Evolutionary conservation across 2,888 invertebrate genomes (phyloP).

Genomic region (Aromia moschata): DNA sequence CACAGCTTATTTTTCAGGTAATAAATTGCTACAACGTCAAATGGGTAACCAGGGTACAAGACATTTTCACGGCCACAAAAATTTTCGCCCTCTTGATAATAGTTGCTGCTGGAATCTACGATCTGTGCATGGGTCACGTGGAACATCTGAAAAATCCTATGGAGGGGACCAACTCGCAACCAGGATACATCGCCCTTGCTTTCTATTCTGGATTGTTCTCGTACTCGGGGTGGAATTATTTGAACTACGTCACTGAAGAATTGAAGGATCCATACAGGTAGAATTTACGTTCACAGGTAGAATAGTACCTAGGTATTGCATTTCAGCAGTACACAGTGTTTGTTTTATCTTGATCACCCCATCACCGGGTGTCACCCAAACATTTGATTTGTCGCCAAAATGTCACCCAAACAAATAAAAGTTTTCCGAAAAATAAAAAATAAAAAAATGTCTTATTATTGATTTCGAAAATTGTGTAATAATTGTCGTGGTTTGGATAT

Average conservation of each 20-base stretch:
- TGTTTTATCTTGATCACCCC: too few species aligned
- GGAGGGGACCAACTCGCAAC: slow-evolving; percentile 77
- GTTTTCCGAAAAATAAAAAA: too few species aligned
- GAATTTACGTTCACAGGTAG: too few species aligned
- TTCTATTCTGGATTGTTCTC: slow-evolving; percentile 94
- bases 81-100: slow-evolving; percentile 84
- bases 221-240: slow-evolving; percentile 92
- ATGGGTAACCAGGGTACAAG: slow-evolving; percentile 94
- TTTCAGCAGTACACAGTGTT: too few species aligned
- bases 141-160: slow-evolving; percentile 82
- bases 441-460: too few species aligned
- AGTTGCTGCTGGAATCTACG: slow-evolving; percentile 81
- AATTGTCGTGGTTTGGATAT: too few species aligned
- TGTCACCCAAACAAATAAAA: too few species aligned
- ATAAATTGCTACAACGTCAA: slow-evolving; percentile 97
- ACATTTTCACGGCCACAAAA: slow-evolving; percentile 93
- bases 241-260: slow-evolving; percentile 95
- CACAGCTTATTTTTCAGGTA: slow-evolving; percentile 58
- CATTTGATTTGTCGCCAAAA: too few species aligned
- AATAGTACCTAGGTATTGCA: too few species aligned
- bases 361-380: too few species aligned
- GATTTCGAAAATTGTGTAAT: too few species aligned
- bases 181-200: slow-evolving; percentile 86
- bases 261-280: slow-evolving; percentile 82
- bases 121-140: slow-evolving; percentile 76